Percentiles rank a stretch among this genome's conserved stretches.
Evolutionary conservation across 2,113 vertebrate species (phyloP).

Genomic region (Albula glossodonta): DNA sequence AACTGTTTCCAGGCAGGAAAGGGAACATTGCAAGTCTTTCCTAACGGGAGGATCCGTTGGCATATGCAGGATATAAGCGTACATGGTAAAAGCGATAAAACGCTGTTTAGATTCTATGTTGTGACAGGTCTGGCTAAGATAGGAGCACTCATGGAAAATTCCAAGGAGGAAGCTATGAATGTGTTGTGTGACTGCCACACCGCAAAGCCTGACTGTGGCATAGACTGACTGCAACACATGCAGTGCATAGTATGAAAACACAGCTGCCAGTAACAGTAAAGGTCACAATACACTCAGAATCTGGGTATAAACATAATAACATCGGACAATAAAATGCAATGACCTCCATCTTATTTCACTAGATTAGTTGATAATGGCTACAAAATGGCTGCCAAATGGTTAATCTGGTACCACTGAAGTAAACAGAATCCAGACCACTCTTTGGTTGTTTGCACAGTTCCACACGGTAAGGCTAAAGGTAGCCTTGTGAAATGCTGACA

Average conservation of each 20-base stretch:
- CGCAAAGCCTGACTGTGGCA: not conserved
- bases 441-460: not conserved
- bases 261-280: not conserved
- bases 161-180: not conserved
- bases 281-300: not conserved
- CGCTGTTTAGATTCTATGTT: not conserved
- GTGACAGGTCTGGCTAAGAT: not conserved
- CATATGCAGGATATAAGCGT: not conserved
- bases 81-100: not conserved
- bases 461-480: not conserved
- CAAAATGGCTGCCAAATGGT: not conserved
- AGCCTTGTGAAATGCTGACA: not conserved
- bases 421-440: not conserved
- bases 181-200: not conserved
- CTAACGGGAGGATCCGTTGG: not conserved
- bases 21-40: not conserved
- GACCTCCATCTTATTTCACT: not conserved
- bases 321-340: not conserved
- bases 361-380: not conserved
- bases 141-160: not conserved
- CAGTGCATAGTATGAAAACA: not conserved
- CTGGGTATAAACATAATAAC: not conserved
- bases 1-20: no score
- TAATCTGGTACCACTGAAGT: not conserved
- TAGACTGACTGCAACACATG: not conserved